Conservation (phyloP, 2,797 vertebrate species). For the Natrix natrix region DNA sequence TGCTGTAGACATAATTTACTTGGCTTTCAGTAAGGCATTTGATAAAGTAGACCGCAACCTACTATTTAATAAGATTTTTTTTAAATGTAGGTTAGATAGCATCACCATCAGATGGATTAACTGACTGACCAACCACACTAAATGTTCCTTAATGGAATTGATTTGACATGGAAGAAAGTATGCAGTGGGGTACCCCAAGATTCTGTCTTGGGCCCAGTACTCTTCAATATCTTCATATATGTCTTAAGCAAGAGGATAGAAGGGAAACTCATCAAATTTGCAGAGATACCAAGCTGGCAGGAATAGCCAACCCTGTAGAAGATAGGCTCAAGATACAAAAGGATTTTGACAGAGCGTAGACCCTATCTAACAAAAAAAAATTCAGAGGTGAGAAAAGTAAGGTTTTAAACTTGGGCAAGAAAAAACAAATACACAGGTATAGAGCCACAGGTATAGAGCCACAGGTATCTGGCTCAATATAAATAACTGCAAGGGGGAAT, state of each 20-base stretch:
- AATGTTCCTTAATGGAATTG: no score
- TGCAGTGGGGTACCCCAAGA: background rate
- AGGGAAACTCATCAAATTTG: background rate
- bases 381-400: background rate
- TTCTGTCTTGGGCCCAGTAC: background rate
- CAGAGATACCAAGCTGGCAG: background rate
- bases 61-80: no score
- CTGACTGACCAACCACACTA: no score
- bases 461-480: background rate
- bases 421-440: background rate
- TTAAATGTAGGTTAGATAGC: no score
- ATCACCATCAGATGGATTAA: no score
- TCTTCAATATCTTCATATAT: background rate
- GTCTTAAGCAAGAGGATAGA: background rate
- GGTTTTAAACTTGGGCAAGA: background rate
- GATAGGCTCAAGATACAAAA: background rate
- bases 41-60: no score
- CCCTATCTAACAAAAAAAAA: background rate
- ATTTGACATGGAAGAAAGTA: no score
- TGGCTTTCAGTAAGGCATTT: no score
- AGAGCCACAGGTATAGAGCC: background rate
- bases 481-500: background rate
- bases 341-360: background rate
- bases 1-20: no score
- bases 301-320: background rate